Evolutionary conservation across 2,888 invertebrate genomes (phyloP).

Genomic region (Eurois occulta): DNA sequence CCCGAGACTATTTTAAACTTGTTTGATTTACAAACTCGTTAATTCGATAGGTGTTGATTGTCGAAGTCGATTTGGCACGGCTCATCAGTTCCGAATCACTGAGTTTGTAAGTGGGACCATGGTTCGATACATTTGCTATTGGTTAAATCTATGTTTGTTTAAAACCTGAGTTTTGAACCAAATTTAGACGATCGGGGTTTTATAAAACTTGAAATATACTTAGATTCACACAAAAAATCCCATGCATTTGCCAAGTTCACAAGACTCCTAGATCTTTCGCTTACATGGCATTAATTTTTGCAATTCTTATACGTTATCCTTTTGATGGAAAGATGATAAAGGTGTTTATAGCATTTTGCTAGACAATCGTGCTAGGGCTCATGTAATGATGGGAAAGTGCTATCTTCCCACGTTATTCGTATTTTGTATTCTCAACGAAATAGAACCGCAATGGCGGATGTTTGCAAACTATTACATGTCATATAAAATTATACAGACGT

Average conservation of each 20-base stretch:
- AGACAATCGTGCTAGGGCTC: slow-evolving; percentile 7
- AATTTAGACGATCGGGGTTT: neutral
- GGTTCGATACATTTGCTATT: slow-evolving; percentile 2
- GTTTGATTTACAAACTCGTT: slow-evolving; percentile 60
- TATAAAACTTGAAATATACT: neutral
- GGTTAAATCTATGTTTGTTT: neutral
- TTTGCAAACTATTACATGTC: slow-evolving; percentile 58
- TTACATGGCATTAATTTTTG: neutral
- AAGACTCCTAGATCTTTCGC: neutral
- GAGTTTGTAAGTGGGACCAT: slow-evolving; percentile 13
- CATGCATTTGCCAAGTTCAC: neutral
- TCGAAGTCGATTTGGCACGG: slow-evolving; percentile 49
- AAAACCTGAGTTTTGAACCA: neutral
- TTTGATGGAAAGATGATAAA: neutral
- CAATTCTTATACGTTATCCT: neutral
- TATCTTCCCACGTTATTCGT: slow-evolving; percentile 52
- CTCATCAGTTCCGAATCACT: slow-evolving; percentile 30
- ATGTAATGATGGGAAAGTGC: slow-evolving; percentile 28
- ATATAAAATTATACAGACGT: slow-evolving; percentile 60
- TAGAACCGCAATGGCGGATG: slow-evolving; percentile 57
- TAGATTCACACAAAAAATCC: neutral
- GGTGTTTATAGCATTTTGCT: neutral
- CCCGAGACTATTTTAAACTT: slow-evolving; percentile 48
- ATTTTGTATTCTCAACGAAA: slow-evolving; percentile 64
- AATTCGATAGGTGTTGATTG: slow-evolving; percentile 58